phyloP scores from a whole-genome alignment of 2,797 vertebrate species.

The Synanceia verrucosa region DNA sequence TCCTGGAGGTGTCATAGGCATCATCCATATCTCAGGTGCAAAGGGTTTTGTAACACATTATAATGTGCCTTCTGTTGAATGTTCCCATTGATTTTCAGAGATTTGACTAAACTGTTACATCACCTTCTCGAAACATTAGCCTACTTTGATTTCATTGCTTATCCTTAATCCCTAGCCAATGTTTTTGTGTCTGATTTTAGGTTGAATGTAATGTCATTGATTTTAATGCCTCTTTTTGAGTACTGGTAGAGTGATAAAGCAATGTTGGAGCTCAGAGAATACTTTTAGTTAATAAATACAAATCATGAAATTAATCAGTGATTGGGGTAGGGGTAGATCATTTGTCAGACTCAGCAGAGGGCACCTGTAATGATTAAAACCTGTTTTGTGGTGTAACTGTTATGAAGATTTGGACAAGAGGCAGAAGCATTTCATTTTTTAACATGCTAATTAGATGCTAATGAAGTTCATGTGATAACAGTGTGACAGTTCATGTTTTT shows the following conservation, averaged over 20 bases:
- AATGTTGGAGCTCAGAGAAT: too few relatives aligned
- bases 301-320: too few relatives aligned
- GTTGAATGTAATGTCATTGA: background rate
- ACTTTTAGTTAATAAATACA: too few relatives aligned
- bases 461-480: too few relatives aligned
- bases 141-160: background rate
- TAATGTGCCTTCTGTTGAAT: constrained; percentile 20
- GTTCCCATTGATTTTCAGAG: background rate
- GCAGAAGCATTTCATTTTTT: too few relatives aligned
- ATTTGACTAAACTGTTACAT: background rate
- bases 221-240: background rate
- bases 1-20: background rate
- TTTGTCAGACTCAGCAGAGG: too few relatives aligned
- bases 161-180: background rate
- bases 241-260: background rate
- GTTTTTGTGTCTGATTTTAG: background rate
- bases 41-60: constrained; percentile 1
- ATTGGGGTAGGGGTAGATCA: background rate
- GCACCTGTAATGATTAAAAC: too few relatives aligned
- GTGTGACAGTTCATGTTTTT: too few relatives aligned
- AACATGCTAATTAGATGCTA: too few relatives aligned
- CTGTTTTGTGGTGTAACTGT: too few relatives aligned
- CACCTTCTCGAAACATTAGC: background rate
- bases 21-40: constrained; percentile 18
- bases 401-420: too few relatives aligned